A percentile compares a stretch with the other conserved stretches of the same genome.
Conservation (phyloP, 1,140 invertebrate genomes). For the Brachionus plicatilis region DNA sequence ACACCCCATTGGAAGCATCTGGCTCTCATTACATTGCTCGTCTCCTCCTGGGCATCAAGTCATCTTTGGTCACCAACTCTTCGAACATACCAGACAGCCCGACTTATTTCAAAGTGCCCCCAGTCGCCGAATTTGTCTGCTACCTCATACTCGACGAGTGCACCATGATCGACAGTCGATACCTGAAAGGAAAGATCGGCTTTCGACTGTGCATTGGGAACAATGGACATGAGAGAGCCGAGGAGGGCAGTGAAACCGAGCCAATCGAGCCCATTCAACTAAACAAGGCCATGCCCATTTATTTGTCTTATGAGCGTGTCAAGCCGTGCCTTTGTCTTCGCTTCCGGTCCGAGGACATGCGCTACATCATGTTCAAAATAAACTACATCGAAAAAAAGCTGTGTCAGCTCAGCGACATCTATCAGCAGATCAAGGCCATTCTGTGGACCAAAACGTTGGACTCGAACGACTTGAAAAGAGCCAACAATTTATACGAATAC, state of each 20-base stretch:
- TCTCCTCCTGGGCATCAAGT: background rate
- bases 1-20: background rate
- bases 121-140: background rate
- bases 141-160: background rate
- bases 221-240: background rate
- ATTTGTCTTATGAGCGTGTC: background rate
- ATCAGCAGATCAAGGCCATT: background rate
- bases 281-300: background rate
- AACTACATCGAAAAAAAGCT: background rate
- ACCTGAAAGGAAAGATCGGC: background rate
- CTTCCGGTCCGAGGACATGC: background rate
- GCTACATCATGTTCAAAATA: constrained; percentile 27
- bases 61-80: background rate
- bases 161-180: background rate
- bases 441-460: background rate
- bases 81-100: too few species aligned
- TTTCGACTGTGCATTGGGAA: background rate
- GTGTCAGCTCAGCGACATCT: background rate
- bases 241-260: background rate
- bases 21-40: background rate
- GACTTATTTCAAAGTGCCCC: background rate
- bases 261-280: background rate
- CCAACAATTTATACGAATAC: background rate
- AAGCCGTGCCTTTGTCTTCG: background rate
- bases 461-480: background rate